These are phyloP conservation scores for Synergus itoensis DNA, from an alignment of 2,888 invertebrate species.

Conservation along the genomic window DNA sequence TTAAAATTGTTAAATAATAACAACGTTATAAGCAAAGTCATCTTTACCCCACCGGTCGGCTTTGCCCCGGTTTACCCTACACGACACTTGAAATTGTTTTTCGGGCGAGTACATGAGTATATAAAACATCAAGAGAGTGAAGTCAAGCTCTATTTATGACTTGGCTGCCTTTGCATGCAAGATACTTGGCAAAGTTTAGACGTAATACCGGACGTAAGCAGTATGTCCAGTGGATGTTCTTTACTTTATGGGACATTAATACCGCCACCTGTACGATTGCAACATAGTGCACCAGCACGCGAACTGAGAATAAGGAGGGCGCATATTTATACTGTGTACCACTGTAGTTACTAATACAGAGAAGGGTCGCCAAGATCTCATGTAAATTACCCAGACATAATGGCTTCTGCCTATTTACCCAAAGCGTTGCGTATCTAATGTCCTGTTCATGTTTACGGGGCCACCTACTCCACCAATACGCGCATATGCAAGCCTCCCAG, in stretches of 20 bases:
- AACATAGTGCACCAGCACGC: slow-evolving; percentile 45
- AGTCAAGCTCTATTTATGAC: neutral
- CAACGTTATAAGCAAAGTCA: too few relatives aligned
- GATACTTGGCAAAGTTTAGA: slow-evolving; percentile 22
- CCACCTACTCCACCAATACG: neutral
- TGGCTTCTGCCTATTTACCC: slow-evolving; percentile 67
- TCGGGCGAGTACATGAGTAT: neutral
- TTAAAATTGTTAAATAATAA: too few relatives aligned
- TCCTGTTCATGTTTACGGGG: slow-evolving; percentile 41
- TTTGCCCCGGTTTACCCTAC: too few relatives aligned
- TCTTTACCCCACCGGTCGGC: too few relatives aligned
- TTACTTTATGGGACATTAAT: slow-evolving; percentile 44
- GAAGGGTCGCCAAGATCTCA: slow-evolving; percentile 70
- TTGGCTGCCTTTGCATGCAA: slow-evolving; percentile 3
- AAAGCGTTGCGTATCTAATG: slow-evolving; percentile 60
- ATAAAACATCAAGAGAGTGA: neutral
- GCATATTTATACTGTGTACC: slow-evolving; percentile 9
- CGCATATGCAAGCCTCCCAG: neutral
- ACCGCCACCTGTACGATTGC: slow-evolving; percentile 52
- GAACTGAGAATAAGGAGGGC: slow-evolving; percentile 49
- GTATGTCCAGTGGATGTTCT: slow-evolving; percentile 26
- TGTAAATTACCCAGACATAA: slow-evolving; percentile 71
- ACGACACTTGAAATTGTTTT: neutral
- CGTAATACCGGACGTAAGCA: slow-evolving; percentile 18
- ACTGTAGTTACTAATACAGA: slow-evolving; percentile 23